Evolutionary conservation across 2,888 invertebrate species (phyloP), one percentile per base, ranked within the genome.

Genomic region (Chrysina gloriosa): DNA sequence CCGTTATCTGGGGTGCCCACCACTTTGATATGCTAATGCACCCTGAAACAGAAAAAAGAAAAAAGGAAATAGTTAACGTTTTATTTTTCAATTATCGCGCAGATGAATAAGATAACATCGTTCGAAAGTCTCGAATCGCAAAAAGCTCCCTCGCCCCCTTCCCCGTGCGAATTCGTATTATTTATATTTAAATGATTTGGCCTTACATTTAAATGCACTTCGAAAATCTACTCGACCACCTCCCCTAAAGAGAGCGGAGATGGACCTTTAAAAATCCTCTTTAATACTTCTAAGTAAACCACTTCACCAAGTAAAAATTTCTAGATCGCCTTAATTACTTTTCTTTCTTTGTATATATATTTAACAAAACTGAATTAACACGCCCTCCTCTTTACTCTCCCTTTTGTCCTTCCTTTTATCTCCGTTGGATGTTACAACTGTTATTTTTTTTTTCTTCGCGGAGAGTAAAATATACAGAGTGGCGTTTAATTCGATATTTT

Each of bases 241-340:
- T 73, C 64, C 75, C 74, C 73, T 74, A 78, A 68, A 69, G 16
- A n/a, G 42, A 68, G 75, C 79, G 79, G 78, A 78, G 80, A 81
- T 81, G 81, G 81, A 81, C 79, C 80, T 81, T 80, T 79, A 80
- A 68, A n/a, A 81, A 80, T 79, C 78, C 77, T 76, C 77, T 77
- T 77, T 77, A 77, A 73, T 71, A 74, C 74, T 69, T 73, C 72
- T 72, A 73, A 73, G 76, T 77, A 79, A 78, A 78, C 56, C 45
- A 47, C 56, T 56, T 52, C 36, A 11, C 23, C 56, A 56, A 56
- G 56, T 56, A 56, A 56, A 39, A 39, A 39, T 56, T 36, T 56
- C 36, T 56, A 39, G 21, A 36, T 56, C 23, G 56, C 36, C 39
- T 56, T 56, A 56, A 56, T 56, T 56, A 56, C 23, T 39, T 36